Percentiles rank a stretch among this genome's conserved stretches.
These are phyloP conservation scores for Azemiops feae DNA, from an alignment of 2,113 vertebrate species.

Conservation along the genomic window DNA sequence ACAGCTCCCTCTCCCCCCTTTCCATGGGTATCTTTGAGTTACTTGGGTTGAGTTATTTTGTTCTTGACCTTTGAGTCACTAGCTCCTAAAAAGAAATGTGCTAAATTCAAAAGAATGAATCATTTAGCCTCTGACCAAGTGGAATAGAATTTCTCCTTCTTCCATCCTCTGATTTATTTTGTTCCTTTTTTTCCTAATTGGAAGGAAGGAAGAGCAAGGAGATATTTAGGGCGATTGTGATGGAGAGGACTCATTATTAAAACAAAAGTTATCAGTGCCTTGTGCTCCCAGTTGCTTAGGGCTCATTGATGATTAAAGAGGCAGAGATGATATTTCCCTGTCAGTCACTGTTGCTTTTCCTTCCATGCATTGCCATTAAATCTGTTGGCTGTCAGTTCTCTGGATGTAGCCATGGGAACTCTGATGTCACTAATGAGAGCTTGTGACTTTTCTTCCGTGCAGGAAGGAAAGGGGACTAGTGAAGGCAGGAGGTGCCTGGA, in stretches of 20 bases:
- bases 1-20: neutral
- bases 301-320: neutral
- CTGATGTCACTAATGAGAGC: neutral
- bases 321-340: neutral
- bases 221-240: neutral
- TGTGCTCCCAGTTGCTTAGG: neutral
- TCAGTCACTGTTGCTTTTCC: neutral
- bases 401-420: neutral
- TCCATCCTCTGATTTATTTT: neutral
- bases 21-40: neutral
- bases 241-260: neutral
- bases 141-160: neutral
- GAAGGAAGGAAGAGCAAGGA: neutral
- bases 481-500: neutral
- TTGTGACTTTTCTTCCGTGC: conserved; percentile 4
- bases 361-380: conserved; percentile 9
- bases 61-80: neutral
- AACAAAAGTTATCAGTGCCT: neutral
- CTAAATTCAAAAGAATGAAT: neutral
- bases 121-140: neutral
- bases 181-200: neutral
- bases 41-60: neutral
- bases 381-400: conserved; percentile 26
- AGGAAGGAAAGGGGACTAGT: conserved; percentile 21
- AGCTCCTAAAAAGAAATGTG: neutral